These are phyloP conservation scores for Pollenia griseotomentosa DNA, from an alignment of 2,888 invertebrate species.

Conservation along the genomic window DNA sequence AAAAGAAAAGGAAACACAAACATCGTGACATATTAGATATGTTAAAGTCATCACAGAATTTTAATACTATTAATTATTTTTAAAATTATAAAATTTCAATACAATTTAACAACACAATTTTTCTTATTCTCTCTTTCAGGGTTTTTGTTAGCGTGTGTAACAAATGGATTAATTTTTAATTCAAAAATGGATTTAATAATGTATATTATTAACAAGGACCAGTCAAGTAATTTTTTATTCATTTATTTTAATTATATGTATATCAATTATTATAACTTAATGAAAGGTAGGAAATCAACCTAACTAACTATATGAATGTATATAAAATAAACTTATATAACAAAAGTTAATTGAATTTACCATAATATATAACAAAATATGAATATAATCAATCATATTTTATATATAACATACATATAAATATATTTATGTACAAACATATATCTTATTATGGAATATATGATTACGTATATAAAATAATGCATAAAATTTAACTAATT, in stretches of 20 bases:
- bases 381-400: slow-evolving; percentile 32
- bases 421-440: slow-evolving; percentile 49
- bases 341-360: slow-evolving; percentile 68
- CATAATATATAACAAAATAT: slow-evolving; percentile 41
- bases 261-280: slow-evolving; percentile 54
- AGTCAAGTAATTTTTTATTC: slow-evolving; percentile 72
- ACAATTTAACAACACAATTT: slow-evolving; percentile 1
- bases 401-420: slow-evolving; percentile 38
- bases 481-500: slow-evolving; percentile 74
- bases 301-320: slow-evolving; percentile 49
- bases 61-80: not conserved
- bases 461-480: slow-evolving; percentile 68
- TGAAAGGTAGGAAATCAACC: slow-evolving; percentile 34
- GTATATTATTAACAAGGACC: slow-evolving; percentile 72
- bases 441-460: slow-evolving; percentile 67
- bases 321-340: slow-evolving; percentile 41
- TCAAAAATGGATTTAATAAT: slow-evolving; percentile 43
- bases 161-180: slow-evolving; percentile 62
- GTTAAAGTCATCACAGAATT: too few species aligned
- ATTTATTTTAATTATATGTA: slow-evolving; percentile 63
- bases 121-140: slow-evolving; percentile 54
- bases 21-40: too few species aligned
- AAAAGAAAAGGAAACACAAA: too few species aligned
- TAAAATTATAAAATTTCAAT: slow-evolving; percentile 13
- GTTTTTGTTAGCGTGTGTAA: slow-evolving; percentile 46